These are phyloP conservation scores for Lethenteron camtschaticum DNA, from an alignment of 2,113 vertebrate genomes.

Conservation along the genomic window DNA sequence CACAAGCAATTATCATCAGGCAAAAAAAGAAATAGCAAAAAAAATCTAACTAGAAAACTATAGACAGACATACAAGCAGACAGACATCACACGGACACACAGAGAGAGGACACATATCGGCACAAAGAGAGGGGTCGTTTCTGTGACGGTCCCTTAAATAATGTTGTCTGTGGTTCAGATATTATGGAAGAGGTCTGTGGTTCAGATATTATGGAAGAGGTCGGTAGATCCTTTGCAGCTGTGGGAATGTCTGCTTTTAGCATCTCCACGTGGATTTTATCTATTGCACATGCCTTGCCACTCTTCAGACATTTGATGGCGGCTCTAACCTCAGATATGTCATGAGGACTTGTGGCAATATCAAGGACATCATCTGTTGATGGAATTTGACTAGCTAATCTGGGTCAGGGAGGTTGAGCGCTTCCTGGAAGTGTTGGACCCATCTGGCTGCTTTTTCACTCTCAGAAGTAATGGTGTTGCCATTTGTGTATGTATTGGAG, in stretches of 20 bases:
- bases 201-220: neutral
- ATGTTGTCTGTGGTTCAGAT: no score
- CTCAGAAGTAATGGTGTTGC: conserved; percentile 8
- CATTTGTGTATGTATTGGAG: conserved; percentile 8
- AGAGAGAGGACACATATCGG: no score
- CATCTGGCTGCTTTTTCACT: conserved; percentile 7
- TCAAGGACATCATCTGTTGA: neutral
- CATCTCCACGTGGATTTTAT: neutral
- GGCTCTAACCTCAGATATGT: neutral
- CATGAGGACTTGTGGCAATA: neutral
- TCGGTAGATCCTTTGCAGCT: neutral
- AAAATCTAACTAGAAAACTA: no score
- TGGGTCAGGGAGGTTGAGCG: conserved; percentile 5
- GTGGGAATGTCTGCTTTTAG: neutral
- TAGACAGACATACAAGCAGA: no score
- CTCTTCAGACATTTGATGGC: neutral
- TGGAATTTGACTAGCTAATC: neutral
- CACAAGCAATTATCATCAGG: no score
- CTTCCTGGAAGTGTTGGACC: conserved; percentile 9
- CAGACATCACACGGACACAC: no score
- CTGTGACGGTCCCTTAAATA: no score
- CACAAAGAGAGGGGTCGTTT: no score
- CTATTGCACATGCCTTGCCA: neutral
- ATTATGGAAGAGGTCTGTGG: no score
- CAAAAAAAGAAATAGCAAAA: no score